Base-by-base conservation (phyloP, 2,797 vertebrate species). In the Hapalemur alaotrensis region DNA sequence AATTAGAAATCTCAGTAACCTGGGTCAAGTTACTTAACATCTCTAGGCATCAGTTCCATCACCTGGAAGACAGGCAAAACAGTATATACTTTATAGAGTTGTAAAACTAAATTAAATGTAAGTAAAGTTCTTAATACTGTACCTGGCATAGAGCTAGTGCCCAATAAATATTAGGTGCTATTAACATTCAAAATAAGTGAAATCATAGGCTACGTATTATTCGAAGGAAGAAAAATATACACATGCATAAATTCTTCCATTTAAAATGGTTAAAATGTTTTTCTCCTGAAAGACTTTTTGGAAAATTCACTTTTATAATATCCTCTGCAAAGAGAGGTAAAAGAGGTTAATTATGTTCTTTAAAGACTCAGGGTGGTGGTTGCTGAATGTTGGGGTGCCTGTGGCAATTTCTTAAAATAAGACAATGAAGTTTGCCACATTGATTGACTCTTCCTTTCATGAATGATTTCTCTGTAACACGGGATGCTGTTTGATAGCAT, bases 281-380 rank as follows among this genome's bases (percentile, higher is more conserved):
- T 96, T 54, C 7, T 84, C 63, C 63, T 84, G 25, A 35, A 90
- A 57, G 57, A 23, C 25, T 89, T 78, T 54, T 61, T 85, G 18
- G 59, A 95, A 91, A 93, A 84, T n/a, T 70, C 6, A 83, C 23
- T 82, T 94, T 79, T 90, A 59, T 75, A 83, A 61, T 48, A 61
- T 67, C 20, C 35, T 59, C 52, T 59, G 61, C 23, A 81, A 52
- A 91, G 35, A 73, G n/a, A 32, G 30, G 2, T 85, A 89, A 94
- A 70, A 70, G 46, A 92, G 35, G 25, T 67, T 83, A 52, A 93
- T 41, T 88, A 54, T 67, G 92, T 18, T 87, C 10, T 92, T 82
- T 69, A 14, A 72, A 93, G 65, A 78, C n/a, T 35, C 17, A 8
- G 75, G 32, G 73, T 76, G 48, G 50, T 54, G 32, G 48, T 15